A percentile compares a stretch with the other conserved stretches of the same genome.
Evolutionary conservation across 2,113 vertebrate species (phyloP).

Genomic region (Apodemus speciosus): DNA sequence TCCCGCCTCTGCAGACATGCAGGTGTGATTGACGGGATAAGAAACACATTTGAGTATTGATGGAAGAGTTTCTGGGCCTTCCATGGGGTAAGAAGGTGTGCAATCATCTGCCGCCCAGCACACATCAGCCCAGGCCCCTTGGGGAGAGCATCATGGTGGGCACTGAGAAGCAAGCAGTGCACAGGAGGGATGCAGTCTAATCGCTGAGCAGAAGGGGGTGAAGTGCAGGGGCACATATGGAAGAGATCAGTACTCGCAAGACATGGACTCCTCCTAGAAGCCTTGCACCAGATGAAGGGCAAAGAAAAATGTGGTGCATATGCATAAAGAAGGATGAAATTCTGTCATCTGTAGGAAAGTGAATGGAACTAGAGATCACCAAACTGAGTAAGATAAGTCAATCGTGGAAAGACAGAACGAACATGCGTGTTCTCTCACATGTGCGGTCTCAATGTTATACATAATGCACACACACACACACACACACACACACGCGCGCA

Average conservation of each 20-base stretch:
- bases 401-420: not conserved
- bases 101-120: not conserved
- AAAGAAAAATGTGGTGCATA: not conserved
- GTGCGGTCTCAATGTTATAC: not conserved
- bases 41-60: not conserved
- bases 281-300: not conserved
- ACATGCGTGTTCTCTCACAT: not conserved
- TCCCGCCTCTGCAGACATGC: not conserved
- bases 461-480: no score
- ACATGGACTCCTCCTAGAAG: not conserved
- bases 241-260: not conserved
- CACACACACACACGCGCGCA: not conserved
- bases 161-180: no score
- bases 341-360: not conserved
- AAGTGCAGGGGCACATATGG: rapidly evolving
- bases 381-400: not conserved
- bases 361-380: not conserved
- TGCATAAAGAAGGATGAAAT: not conserved
- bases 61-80: not conserved
- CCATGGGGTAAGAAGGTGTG: not conserved
- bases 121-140: not conserved
- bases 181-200: not conserved
- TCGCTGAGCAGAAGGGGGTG: not conserved
- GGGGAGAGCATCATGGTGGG: not conserved
- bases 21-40: not conserved